phyloP scores from a whole-genome alignment of 2,797 vertebrate genomes.

The Mionectes olivaceus region DNA sequence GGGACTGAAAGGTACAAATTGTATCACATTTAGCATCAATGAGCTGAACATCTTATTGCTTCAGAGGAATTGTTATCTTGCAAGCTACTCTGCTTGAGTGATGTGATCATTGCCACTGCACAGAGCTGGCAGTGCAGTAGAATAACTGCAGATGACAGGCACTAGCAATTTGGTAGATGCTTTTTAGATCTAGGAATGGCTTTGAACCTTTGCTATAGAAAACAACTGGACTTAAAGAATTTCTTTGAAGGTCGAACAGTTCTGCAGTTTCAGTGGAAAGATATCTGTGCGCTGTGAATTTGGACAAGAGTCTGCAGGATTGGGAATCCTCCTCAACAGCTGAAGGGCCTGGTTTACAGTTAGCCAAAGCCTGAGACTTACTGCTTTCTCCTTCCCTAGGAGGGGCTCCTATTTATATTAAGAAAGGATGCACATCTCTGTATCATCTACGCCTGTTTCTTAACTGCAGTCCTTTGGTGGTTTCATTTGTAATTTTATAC shows the following conservation, averaged over 20 bases:
- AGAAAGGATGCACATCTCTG: not conserved
- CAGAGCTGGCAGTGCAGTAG: not conserved
- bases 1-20: not conserved
- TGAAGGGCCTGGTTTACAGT: not conserved
- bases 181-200: not conserved
- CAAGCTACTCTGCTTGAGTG: not conserved
- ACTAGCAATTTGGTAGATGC: not conserved
- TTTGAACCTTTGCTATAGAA: not conserved
- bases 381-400: not conserved
- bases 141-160: not conserved
- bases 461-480: not conserved
- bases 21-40: not conserved
- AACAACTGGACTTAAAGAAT: not conserved
- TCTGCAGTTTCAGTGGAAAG: not conserved
- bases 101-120: not conserved
- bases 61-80: not conserved
- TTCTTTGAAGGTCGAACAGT: not conserved
- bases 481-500: not conserved
- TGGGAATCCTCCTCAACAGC: not conserved
- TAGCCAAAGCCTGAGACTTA: not conserved
- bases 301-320: not conserved
- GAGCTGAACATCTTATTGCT: not conserved
- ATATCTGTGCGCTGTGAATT: not conserved
- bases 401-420: not conserved
- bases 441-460: not conserved